Evolutionary conservation across 2,797 vertebrate species (phyloP).

Genomic region (Poecile montanus): DNA sequence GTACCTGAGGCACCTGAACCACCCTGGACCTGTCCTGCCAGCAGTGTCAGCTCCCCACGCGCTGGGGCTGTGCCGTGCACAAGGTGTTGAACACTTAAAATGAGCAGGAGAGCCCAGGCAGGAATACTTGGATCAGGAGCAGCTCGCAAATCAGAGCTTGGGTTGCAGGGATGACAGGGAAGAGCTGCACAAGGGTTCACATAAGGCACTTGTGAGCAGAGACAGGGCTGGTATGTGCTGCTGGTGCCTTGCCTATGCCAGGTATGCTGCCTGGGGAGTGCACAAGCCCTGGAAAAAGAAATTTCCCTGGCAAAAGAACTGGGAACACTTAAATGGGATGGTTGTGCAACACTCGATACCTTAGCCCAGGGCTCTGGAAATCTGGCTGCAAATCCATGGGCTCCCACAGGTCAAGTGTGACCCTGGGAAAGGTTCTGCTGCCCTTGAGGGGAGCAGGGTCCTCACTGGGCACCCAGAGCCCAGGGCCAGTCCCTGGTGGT

Average conservation of each 20-base stretch:
- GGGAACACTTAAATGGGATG: not conserved
- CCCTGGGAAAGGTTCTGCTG: not conserved
- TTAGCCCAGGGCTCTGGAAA: conserved; percentile 50
- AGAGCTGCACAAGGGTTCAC: not conserved
- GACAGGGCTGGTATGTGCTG: not conserved
- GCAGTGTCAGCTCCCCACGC: not conserved
- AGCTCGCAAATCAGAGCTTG: not conserved
- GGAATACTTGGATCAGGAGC: not conserved
- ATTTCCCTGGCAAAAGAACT: conserved; percentile 6
- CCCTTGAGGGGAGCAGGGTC: not conserved
- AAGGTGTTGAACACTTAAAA: rapidly evolving
- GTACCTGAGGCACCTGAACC: not conserved
- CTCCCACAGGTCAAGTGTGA: not conserved
- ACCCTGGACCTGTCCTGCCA: not conserved
- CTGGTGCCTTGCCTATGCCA: not conserved
- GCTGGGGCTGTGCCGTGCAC: rapidly evolving
- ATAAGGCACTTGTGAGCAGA: not conserved
- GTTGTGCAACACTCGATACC: not conserved
- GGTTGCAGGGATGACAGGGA: not conserved
- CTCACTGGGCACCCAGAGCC: not conserved
- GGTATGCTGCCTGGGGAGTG: not conserved
- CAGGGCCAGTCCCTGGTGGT: not conserved
- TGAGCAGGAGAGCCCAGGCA: not conserved
- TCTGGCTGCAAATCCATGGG: not conserved
- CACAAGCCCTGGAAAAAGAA: not conserved